These are phyloP conservation scores for Nephrotoma guestfalica DNA, from an alignment of 2,888 invertebrate species.

Conservation along the genomic window DNA sequence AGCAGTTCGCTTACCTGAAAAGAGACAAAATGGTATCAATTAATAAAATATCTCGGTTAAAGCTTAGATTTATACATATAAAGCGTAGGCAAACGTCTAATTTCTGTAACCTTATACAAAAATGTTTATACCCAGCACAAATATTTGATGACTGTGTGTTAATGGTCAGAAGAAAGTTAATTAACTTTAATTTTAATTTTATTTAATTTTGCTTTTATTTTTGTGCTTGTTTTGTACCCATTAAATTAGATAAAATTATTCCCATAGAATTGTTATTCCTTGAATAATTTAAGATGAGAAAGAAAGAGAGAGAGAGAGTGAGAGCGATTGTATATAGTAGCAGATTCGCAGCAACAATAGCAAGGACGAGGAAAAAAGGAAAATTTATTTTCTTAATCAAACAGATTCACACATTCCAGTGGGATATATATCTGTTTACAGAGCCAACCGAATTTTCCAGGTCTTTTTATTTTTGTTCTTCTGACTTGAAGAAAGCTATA, in stretches of 20 bases:
- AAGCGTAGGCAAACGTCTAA: not conserved
- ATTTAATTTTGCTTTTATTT: not conserved
- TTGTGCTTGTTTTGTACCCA: not conserved
- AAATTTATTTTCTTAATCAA: not conserved
- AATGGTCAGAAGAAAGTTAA: not conserved
- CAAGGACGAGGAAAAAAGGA: not conserved
- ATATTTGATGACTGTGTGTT: not conserved
- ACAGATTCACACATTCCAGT: not conserved
- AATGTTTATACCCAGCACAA: not conserved
- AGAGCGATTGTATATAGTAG: not conserved
- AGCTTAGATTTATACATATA: not conserved
- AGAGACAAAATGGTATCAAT: not conserved
- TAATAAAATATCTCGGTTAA: not conserved
- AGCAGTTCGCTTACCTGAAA: not conserved
- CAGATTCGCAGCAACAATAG: not conserved
- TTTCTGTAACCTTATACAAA: not conserved
- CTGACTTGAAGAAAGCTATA: not conserved
- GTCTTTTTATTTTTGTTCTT: not conserved
- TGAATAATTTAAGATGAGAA: not conserved
- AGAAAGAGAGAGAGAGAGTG: not conserved
- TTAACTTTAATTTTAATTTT: not conserved
- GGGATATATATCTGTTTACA: not conserved
- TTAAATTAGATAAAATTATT: not conserved
- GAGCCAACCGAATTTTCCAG: not conserved
- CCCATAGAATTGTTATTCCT: not conserved